Evolutionary conservation across 2,113 vertebrate species (phyloP).

Genomic region (Gracilinanus agilis): DNA sequence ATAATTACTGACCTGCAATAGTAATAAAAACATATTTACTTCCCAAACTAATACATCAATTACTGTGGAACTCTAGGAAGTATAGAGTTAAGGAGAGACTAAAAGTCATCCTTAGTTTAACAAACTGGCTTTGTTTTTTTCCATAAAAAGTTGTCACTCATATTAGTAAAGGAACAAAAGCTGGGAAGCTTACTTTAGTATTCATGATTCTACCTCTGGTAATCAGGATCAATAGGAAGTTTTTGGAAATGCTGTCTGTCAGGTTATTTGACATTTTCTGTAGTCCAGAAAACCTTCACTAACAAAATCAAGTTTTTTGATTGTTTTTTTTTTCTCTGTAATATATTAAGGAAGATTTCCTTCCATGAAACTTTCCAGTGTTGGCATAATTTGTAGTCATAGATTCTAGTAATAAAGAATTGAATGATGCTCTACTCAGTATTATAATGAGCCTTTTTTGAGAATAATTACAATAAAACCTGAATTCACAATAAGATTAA

Average conservation of each 20-base stretch:
- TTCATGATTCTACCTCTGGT: not conserved
- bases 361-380: not conserved
- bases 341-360: not conserved
- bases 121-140: conserved; percentile 11
- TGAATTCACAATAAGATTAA: not conserved
- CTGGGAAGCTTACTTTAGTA: not conserved
- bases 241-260: not conserved
- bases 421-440: not conserved
- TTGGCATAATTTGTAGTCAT: not conserved
- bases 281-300: conserved; percentile 3
- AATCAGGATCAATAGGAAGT: not conserved
- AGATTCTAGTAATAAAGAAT: not conserved
- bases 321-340: not conserved
- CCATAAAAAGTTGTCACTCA: not conserved
- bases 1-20: conserved; percentile 57
- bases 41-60: conserved; percentile 46
- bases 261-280: not conserved
- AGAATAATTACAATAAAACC: not conserved
- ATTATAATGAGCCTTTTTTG: not conserved
- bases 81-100: conserved; percentile 35
- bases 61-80: conserved; percentile 42
- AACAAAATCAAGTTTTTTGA: not conserved
- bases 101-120: conserved; percentile 8
- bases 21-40: conserved; percentile 58
- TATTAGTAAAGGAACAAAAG: conserved; percentile 3